Base-by-base conservation (phyloP, 2,113 vertebrate species). In the Lasiurus borealis region DNA sequence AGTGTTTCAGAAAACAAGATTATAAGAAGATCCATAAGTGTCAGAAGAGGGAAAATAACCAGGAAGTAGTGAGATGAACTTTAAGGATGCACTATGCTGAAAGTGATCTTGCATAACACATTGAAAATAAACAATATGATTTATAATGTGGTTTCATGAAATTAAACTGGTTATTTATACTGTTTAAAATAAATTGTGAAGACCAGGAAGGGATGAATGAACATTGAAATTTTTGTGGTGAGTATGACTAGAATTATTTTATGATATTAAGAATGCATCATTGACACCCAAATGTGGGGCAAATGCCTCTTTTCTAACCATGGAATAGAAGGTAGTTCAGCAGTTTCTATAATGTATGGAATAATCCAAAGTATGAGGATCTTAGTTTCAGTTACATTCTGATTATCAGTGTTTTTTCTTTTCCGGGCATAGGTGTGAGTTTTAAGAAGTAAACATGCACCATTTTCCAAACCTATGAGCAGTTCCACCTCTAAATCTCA, bases 121-220 rank as follows among this genome's bases (percentile, higher is more conserved):
- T 59, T 57, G 76, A 80, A 95, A 80, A 91, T 59, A 66, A 86
- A 90, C 23, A 66, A 2, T 54, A 50, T 50, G 6, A 66, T 21
- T 80, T 87, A 16, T 85, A 90, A 46, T 12, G 10, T 8, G 29
- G 4, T 54, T 34, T n/a, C 13, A 48, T 84, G 50, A 94, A 91
- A 69, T 80, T 80, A 48, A 90, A 59, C 7, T 52, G 10, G 8
- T 34, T 84, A 85, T 54, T 85, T 90, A 72, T 23, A 40, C 40
- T 64, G 5, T 73, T 93, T 85, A 68, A 21, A 95, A 85, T 90
- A 44, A 68, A 59, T 52, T 76, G 36, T 66, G 57, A 83, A 44
- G n/a, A 86, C 4, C 29, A 87, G 21, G 50, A 84, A 87, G 0
- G 29, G 34, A 54, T 77, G 25, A 85, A 82, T 46, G 27, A 77